Conservation (phyloP, 2,797 vertebrate species). For the Hypotaenidia philippensis region DNA sequence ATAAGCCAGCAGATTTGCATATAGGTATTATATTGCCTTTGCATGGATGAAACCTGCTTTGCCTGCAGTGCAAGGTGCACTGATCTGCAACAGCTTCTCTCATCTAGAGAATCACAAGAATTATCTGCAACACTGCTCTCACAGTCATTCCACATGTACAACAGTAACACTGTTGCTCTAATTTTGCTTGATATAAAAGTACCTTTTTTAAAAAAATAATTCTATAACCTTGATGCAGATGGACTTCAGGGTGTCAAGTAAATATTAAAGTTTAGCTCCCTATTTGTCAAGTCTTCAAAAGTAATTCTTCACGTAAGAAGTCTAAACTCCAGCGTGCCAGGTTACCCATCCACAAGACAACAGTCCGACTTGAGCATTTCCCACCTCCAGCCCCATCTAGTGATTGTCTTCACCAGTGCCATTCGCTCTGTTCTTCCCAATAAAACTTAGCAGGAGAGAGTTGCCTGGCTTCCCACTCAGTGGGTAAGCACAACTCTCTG, state of each 20-base stretch:
- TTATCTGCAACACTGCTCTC: neutral
- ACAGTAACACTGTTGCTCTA: neutral
- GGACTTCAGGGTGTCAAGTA: neutral
- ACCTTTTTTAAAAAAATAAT: neutral
- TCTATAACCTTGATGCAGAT: neutral
- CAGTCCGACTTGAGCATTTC: rapidly evolving
- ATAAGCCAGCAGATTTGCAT: neutral
- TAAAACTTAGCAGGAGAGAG: neutral
- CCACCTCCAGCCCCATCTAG: constrained; percentile 36
- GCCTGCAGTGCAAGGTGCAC: too few species aligned
- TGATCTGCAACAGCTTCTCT: neutral
- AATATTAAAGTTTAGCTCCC: neutral
- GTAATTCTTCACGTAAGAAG: neutral
- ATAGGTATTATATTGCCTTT: neutral
- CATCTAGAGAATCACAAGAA: neutral
- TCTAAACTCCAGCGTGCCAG: rapidly evolving
- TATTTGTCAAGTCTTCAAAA: neutral
- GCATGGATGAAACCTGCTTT: neutral
- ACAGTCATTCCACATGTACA: neutral
- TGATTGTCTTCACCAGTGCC: neutral
- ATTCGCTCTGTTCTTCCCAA: neutral
- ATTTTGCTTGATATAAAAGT: neutral
- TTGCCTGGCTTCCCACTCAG: constrained; percentile 4
- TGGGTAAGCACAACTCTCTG: neutral
- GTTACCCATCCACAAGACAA: neutral